phyloP scores from a whole-genome alignment of 2,113 vertebrate genomes.

The Salminus brasiliensis region DNA sequence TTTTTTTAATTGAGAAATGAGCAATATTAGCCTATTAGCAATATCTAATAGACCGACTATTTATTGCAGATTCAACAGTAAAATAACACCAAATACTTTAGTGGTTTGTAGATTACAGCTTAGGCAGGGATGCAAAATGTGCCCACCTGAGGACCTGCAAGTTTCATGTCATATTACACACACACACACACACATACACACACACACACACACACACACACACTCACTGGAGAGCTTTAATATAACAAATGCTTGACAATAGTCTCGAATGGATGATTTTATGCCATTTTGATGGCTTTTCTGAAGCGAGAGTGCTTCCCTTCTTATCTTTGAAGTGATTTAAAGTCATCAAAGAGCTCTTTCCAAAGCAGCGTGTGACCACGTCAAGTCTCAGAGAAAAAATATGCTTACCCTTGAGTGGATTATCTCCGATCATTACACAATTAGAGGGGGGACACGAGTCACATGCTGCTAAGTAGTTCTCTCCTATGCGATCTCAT shows the following conservation, averaged over 20 bases:
- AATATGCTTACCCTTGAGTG: constrained; percentile 42
- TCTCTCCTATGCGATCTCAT: constrained; percentile 40
- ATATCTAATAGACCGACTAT: too few species aligned
- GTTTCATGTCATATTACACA: constrained; percentile 14
- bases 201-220: neutral
- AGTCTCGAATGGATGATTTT: constrained; percentile 3
- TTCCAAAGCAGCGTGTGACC: constrained; percentile 35
- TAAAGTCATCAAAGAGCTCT: constrained; percentile 16
- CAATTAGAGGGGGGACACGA: constrained; percentile 40
- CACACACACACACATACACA: neutral
- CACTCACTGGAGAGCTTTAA: neutral
- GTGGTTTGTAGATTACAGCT: constrained; percentile 7
- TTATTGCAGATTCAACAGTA: too few species aligned
- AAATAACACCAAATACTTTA: too few species aligned
- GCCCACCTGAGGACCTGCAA: constrained; percentile 16
- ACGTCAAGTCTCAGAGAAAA: constrained; percentile 14
- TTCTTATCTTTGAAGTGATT: constrained; percentile 26
- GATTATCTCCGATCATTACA: constrained; percentile 52
- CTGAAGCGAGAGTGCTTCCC: constrained; percentile 6
- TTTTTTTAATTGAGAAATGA: too few species aligned
- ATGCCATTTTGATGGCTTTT: constrained; percentile 8
- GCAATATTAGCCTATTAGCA: too few species aligned
- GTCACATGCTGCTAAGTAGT: constrained; percentile 46
- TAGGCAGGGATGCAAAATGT: constrained; percentile 16
- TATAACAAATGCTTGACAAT: neutral